phyloP scores from a whole-genome alignment of 2,113 vertebrate species.

The Silurus meridionalis region DNA sequence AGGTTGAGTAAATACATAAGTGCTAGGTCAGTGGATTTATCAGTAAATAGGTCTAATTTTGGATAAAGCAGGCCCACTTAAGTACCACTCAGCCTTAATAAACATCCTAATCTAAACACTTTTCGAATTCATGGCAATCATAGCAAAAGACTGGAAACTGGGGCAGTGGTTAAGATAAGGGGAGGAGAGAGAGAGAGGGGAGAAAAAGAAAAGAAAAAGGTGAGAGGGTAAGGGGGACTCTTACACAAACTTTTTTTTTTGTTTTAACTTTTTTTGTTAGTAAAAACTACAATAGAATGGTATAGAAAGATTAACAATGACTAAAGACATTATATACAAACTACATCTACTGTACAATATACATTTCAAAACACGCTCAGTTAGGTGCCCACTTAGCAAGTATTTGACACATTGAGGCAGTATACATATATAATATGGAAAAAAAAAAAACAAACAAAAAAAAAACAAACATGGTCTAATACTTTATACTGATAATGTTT shows the following conservation, averaged over 20 bases:
- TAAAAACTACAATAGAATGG: constrained; percentile 74
- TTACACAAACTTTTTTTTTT: constrained; percentile 63
- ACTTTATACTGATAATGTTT: constrained; percentile 36
- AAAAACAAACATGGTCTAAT: constrained; percentile 46
- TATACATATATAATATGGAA: constrained; percentile 40
- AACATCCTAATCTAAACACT: constrained; percentile 57
- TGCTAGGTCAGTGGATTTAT: constrained; percentile 25
- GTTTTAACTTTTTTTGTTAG: constrained; percentile 63
- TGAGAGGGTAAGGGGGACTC: constrained; percentile 24
- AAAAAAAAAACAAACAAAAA: neutral
- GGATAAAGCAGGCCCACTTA: constrained; percentile 47
- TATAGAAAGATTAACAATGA: constrained; percentile 71
- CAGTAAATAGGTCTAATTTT: constrained; percentile 39
- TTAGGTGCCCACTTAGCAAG: constrained; percentile 54
- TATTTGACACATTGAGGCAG: constrained; percentile 55
- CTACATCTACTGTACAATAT: constrained; percentile 73
- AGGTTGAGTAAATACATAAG: neutral
- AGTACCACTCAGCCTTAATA: constrained; percentile 34
- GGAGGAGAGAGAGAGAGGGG: constrained; percentile 28
- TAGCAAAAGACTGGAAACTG: constrained; percentile 55
- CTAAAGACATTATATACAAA: constrained; percentile 76
- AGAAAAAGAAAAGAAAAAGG: constrained; percentile 58
- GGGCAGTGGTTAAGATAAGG: no score
- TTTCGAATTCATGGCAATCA: constrained; percentile 62
- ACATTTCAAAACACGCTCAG: constrained; percentile 58